These are phyloP conservation scores for Aphrocallistes beatrix DNA, from an alignment of 37 sponge, comb jelly and placozoan species.

Conservation along the genomic window DNA sequence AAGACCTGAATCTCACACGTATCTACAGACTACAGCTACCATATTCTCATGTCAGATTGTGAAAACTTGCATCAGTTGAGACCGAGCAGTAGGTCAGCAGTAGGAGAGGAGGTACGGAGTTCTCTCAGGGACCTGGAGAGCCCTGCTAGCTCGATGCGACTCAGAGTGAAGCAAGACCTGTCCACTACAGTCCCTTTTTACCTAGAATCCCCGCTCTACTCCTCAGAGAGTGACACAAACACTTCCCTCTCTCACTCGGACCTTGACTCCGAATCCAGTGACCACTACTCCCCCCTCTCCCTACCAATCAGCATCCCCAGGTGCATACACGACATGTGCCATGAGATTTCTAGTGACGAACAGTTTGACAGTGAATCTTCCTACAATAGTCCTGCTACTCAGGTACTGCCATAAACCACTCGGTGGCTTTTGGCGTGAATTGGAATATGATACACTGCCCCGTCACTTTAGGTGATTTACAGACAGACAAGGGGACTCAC, in stretches of 20 bases:
- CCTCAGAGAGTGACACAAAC: not conserved
- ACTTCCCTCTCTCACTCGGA: not conserved
- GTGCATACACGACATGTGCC: not conserved
- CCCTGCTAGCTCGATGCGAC: not conserved
- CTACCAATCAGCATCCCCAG: not conserved
- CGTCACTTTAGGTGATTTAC: not conserved
- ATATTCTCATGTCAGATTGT: no score
- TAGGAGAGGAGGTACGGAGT: not conserved
- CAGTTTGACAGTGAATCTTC: not conserved
- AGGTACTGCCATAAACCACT: not conserved
- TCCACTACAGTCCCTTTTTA: not conserved
- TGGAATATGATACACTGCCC: not conserved
- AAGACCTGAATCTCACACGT: no score
- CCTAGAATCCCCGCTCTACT: not conserved
- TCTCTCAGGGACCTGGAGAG: not conserved
- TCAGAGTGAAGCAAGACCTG: not conserved
- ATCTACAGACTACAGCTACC: no score
- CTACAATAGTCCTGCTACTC: not conserved
- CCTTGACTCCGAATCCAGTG: not conserved
- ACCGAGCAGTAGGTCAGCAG: not conserved
- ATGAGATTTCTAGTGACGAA: not conserved
- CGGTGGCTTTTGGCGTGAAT: no score
- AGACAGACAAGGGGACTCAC: not conserved
- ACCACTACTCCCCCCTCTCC: not conserved
- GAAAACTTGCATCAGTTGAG: no score